phyloP scores from a whole-genome alignment of 2,113 vertebrate species.

The Antechinus stuartii region DNA sequence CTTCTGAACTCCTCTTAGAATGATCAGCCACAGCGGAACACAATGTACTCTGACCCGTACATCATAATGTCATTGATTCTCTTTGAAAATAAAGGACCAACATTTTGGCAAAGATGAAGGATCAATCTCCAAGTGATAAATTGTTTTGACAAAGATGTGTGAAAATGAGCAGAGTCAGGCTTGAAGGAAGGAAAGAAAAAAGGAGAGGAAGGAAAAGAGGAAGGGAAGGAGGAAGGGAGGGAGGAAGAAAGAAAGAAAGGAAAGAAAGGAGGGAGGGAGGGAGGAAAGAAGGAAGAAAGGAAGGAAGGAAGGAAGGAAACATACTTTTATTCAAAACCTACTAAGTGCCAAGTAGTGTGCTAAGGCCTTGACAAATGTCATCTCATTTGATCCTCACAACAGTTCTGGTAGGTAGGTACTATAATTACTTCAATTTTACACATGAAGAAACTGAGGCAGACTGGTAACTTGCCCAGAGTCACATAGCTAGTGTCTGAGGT shows the following conservation, averaged over 20 bases:
- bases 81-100: neutral
- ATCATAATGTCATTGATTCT: neutral
- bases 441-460: neutral
- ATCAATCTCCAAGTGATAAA: neutral
- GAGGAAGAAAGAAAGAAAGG: rapidly evolving
- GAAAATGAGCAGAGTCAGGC: neutral
- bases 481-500: neutral
- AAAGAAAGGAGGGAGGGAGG: rapidly evolving
- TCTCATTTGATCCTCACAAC: neutral
- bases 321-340: neutral
- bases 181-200: neutral
- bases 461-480: neutral
- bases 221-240: no score
- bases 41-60: neutral
- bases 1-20: neutral
- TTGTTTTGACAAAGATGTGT: neutral
- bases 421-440: neutral
- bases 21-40: neutral
- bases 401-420: neutral
- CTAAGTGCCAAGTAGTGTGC: neutral
- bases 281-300: no score
- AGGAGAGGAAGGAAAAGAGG: no score
- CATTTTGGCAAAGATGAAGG: neutral
- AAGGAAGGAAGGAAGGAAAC: neutral
- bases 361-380: neutral